phyloP scores from a whole-genome alignment of 2,888 invertebrate genomes.

The Mactromeris polynyma region DNA sequence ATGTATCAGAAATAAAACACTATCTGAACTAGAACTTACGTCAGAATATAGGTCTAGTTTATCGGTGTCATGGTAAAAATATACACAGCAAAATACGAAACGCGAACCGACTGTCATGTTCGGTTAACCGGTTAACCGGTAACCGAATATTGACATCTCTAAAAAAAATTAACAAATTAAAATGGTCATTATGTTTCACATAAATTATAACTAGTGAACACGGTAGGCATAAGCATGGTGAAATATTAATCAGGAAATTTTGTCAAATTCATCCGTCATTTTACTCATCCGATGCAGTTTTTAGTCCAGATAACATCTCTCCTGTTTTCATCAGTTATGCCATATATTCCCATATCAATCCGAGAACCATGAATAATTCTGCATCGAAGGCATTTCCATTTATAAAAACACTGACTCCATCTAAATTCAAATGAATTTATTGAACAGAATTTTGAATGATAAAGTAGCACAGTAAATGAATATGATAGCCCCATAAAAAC shows the following conservation, averaged over 20 bases:
- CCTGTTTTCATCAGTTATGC: not conserved
- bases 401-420: slow-evolving; percentile 22
- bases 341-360: not conserved
- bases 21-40: too few species aligned
- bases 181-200: too few species aligned
- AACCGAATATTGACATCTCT: too few species aligned
- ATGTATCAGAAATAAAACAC: too few species aligned
- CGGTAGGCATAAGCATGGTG: not conserved
- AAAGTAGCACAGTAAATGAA: slow-evolving; percentile 14
- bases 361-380: slow-evolving; percentile 5
- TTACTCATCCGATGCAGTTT: not conserved
- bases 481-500: slow-evolving; percentile 26
- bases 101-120: too few species aligned
- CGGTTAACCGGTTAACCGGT: too few species aligned
- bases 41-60: too few species aligned
- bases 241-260: not conserved
- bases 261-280: not conserved
- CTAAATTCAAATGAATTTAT: slow-evolving; percentile 42
- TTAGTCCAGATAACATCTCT: not conserved
- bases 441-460: slow-evolving; percentile 23
- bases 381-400: not conserved
- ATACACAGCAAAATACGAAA: too few species aligned
- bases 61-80: too few species aligned
- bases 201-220: too few species aligned
- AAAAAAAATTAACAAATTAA: too few species aligned